These are phyloP conservation scores for Andrena cerasifolii DNA, from an alignment of 1,140 invertebrate genomes.

Conservation along the genomic window DNA sequence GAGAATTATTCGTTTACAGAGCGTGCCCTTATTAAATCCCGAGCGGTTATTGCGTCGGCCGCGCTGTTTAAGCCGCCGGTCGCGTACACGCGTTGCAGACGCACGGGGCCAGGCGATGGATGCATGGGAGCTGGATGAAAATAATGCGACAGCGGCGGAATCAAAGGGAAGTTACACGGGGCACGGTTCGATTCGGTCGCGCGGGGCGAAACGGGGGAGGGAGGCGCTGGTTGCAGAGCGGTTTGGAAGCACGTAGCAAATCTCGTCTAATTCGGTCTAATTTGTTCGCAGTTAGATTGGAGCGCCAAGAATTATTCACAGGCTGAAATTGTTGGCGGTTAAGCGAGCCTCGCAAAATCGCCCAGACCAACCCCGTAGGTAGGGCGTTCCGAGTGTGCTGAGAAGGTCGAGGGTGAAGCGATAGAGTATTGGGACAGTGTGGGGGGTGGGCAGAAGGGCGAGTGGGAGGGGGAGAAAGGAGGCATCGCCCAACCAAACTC, in stretches of 20 bases:
- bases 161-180: slow-evolving; percentile 47
- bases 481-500: slow-evolving; percentile 69
- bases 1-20: slow-evolving; percentile 26
- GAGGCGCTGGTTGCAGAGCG: slow-evolving; percentile 46
- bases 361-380: slow-evolving; percentile 56
- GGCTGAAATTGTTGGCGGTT: slow-evolving; percentile 80
- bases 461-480: slow-evolving; percentile 21
- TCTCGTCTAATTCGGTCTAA: slow-evolving; percentile 79
- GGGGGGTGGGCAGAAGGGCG: not conserved
- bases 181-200: not conserved
- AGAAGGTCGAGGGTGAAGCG: slow-evolving; percentile 59
- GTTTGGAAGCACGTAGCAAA: slow-evolving; percentile 72
- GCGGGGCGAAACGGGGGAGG: not conserved
- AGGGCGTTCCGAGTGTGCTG: slow-evolving; percentile 49
- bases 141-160: slow-evolving; percentile 44
- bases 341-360: slow-evolving; percentile 75
- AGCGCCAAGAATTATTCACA: slow-evolving; percentile 80
- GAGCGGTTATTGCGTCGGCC: not conserved
- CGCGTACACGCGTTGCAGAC: slow-evolving; percentile 4
- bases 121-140: slow-evolving; percentile 32
- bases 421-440: slow-evolving; percentile 55
- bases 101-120: not conserved
- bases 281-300: slow-evolving; percentile 81
- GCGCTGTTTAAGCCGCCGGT: slow-evolving; percentile 34
- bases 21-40: slow-evolving; percentile 28